Conservation (phyloP, 2,888 invertebrate genomes). For the Scrobipalpa costella region DNA sequence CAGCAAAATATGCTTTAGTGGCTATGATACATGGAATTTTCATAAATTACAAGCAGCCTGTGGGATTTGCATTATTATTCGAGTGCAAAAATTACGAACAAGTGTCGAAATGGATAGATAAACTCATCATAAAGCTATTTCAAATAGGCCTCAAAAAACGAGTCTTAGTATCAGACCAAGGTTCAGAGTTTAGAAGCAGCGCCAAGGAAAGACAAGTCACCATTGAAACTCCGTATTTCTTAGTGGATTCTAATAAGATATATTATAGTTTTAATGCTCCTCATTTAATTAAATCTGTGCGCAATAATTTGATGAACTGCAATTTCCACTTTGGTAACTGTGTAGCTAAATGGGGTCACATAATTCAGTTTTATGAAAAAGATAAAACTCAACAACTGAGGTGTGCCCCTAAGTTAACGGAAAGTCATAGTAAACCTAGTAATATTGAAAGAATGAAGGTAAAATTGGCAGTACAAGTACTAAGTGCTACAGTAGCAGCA, state of each 20-base stretch:
- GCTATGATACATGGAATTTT: conserved; percentile 39
- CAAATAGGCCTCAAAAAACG: conserved; percentile 38
- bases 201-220: conserved; percentile 36
- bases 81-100: conserved; percentile 31
- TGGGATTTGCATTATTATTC: too few species aligned
- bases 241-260: conserved; percentile 39
- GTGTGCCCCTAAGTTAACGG: conserved; percentile 43
- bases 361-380: conserved; percentile 37
- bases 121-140: conserved; percentile 35
- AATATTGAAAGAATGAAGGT: conserved; percentile 33
- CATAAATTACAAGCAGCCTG: conserved; percentile 38
- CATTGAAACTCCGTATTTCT: conserved; percentile 39
- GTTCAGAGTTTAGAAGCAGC: too few species aligned
- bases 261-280: conserved; percentile 44
- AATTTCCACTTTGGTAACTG: conserved; percentile 39
- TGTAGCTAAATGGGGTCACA: conserved; percentile 34
- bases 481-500: conserved; percentile 43
- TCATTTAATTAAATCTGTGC: conserved; percentile 40
- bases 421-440: conserved; percentile 40
- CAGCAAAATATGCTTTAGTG: conserved; percentile 38
- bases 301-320: too few species aligned
- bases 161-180: conserved; percentile 36
- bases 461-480: conserved; percentile 40
- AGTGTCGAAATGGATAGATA: conserved; percentile 38
- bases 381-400: conserved; percentile 37